Evolutionary conservation across 2,888 invertebrate species (phyloP).

Genomic region (Cosmorhoe ocellata): DNA sequence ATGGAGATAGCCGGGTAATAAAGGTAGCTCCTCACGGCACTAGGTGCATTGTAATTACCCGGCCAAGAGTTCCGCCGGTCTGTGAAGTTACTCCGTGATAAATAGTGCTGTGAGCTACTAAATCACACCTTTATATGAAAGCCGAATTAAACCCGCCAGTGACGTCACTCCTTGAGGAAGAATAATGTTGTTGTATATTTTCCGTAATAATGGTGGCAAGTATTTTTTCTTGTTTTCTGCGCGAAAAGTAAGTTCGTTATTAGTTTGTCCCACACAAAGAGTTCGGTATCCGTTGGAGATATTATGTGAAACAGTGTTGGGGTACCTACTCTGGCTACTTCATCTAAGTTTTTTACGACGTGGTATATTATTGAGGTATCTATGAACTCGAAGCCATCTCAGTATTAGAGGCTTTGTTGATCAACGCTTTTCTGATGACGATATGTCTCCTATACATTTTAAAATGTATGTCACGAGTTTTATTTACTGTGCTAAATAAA

Average conservation of each 20-base stretch:
- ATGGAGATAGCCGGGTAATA: too few relatives aligned
- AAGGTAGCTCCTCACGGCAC: too few relatives aligned
- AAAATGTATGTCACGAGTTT: too few relatives aligned
- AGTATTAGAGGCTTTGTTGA: too few relatives aligned
- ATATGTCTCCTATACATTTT: too few relatives aligned
- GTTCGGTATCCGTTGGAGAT: not conserved
- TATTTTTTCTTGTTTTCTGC: not conserved
- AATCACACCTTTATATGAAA: conserved; percentile 56
- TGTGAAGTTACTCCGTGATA: conserved; percentile 29
- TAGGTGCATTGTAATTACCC: conserved; percentile 5
- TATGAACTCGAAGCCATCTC: too few relatives aligned
- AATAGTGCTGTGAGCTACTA: conserved; percentile 49
- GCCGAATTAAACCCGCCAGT: conserved; percentile 37
- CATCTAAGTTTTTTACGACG: too few relatives aligned
- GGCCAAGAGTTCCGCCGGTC: conserved; percentile 12
- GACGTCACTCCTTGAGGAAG: conserved; percentile 15
- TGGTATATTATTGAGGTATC: too few relatives aligned
- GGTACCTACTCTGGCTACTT: too few relatives aligned
- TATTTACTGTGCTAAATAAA: too few relatives aligned
- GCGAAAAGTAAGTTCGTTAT: conserved; percentile 6
- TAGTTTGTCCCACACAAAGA: not conserved
- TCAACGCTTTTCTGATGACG: too few relatives aligned
- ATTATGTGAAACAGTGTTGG: too few relatives aligned
- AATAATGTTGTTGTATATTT: conserved; percentile 14
- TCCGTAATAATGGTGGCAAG: not conserved